Evolutionary conservation across 2,113 vertebrate species (phyloP).

Genomic region (Apteryx owenii): DNA sequence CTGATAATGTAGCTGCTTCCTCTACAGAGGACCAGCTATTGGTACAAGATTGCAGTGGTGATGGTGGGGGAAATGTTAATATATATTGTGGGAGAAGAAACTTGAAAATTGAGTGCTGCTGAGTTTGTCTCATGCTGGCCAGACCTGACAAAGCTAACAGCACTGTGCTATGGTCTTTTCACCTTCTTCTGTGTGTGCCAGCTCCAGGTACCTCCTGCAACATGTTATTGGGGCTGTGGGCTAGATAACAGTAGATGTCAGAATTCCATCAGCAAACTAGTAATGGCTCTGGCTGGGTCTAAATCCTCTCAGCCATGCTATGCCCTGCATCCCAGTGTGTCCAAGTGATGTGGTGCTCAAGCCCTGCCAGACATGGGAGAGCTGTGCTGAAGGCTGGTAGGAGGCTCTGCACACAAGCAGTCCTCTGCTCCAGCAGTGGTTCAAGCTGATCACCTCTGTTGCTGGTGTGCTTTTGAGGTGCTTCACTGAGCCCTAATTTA

Average conservation of each 20-base stretch:
- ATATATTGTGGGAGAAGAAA: background rate
- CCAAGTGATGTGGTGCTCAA: accelerated
- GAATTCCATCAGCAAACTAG: too few relatives aligned
- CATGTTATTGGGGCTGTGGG: accelerated
- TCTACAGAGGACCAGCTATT: background rate
- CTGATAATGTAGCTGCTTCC: background rate
- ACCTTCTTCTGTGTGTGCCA: accelerated
- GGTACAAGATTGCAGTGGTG: background rate
- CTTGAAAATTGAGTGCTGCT: background rate
- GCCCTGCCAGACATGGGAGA: background rate
- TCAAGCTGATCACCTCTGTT: background rate
- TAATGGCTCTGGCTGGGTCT: background rate
- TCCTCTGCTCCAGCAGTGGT: background rate
- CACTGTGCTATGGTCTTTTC: background rate
- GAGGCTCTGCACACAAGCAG: background rate
- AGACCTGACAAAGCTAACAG: background rate
- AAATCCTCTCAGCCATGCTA: too few relatives aligned
- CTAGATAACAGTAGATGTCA: background rate
- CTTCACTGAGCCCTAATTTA: background rate
- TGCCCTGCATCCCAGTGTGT: accelerated
- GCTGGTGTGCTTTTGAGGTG: background rate
- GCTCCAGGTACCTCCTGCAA: background rate
- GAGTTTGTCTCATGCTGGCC: background rate
- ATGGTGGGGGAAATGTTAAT: background rate
- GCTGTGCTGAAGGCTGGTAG: background rate